A percentile compares a stretch with the other conserved stretches of the same genome.
These are phyloP conservation scores for Altica lythri DNA, from an alignment of 2,888 invertebrate species.

Conservation along the genomic window DNA sequence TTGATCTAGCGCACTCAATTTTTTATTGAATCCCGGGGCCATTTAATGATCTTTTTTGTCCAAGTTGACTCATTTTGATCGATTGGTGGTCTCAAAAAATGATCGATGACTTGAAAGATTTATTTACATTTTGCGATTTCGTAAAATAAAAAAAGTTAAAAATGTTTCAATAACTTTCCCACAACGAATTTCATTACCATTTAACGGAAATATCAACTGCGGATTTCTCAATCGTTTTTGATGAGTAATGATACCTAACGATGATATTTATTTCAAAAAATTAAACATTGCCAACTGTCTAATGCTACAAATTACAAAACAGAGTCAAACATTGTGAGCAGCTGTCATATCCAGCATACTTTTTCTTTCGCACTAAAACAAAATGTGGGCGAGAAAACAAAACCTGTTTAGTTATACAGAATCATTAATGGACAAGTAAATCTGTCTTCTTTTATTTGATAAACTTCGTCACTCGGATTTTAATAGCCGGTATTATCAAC, in stretches of 20 bases:
- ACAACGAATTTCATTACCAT: too few species aligned
- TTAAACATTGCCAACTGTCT: too few species aligned
- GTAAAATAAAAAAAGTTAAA: background rate
- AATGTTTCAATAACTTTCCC: too few species aligned
- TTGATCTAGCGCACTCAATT: conserved; percentile 42
- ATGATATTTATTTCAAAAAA: too few species aligned
- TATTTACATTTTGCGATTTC: conserved; percentile 8
- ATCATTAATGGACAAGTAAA: conserved; percentile 50
- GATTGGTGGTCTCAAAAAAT: conserved; percentile 31
- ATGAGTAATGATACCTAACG: too few species aligned
- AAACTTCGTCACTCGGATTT: conserved; percentile 44
- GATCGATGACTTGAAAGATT: conserved; percentile 19
- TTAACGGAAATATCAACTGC: too few species aligned
- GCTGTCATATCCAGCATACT: conserved; percentile 9
- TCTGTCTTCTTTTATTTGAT: conserved; percentile 52
- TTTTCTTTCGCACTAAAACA: conserved; percentile 25
- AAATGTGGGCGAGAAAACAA: conserved; percentile 46
- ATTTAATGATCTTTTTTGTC: conserved; percentile 26
- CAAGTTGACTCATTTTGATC: conserved; percentile 29
- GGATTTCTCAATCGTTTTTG: too few species aligned
- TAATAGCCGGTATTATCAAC: conserved; percentile 1
- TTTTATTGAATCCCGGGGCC: conserved; percentile 27
- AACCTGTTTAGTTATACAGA: conserved; percentile 47
- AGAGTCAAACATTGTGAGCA: conserved; percentile 4
- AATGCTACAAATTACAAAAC: too few species aligned